phyloP scores from a whole-genome alignment of 1,140 invertebrate species.

The Xylocopa sonorina region DNA sequence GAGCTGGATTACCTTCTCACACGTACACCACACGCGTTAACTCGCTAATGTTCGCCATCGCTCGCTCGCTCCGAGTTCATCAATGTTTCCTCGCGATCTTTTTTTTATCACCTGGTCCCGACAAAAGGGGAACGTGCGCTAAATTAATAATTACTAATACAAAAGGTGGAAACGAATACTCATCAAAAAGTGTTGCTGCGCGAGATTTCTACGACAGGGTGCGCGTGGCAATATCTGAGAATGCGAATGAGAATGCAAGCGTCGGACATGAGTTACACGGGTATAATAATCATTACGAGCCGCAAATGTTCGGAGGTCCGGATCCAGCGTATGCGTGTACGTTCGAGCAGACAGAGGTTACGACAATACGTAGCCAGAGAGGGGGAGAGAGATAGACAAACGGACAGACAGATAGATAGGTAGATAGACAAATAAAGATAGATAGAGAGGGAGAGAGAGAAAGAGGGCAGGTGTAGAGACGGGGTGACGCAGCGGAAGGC shows the following conservation, averaged over 20 bases:
- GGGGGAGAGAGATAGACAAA: constrained; percentile 5
- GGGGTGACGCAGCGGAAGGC: no score
- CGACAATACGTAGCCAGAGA: constrained; percentile 32
- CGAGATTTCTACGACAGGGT: constrained; percentile 35
- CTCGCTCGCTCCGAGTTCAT: no score
- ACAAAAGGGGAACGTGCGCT: no score
- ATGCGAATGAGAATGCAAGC: constrained; percentile 56
- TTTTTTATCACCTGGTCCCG: no score
- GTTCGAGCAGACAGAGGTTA: constrained; percentile 45
- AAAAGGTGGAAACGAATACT: no score
- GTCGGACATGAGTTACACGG: constrained; percentile 61
- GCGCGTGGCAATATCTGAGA: constrained; percentile 47
- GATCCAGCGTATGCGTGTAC: constrained; percentile 49
- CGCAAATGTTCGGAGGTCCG: constrained; percentile 57
- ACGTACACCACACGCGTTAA: not conserved
- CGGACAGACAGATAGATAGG: not conserved
- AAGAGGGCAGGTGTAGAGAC: constrained; percentile 1
- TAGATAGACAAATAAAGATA: no score
- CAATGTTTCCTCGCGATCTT: no score
- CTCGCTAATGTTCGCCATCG: not conserved
- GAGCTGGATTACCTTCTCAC: not conserved
- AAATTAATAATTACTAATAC: no score
- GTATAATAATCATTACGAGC: constrained; percentile 66
- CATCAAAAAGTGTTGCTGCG: no score
- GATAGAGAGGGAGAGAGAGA: not conserved